A percentile compares a stretch with the other conserved stretches of the same genome.
These are phyloP conservation scores for Lasioglossum zephyrum DNA, from an alignment of 2,888 invertebrate species.

Conservation along the genomic window DNA sequence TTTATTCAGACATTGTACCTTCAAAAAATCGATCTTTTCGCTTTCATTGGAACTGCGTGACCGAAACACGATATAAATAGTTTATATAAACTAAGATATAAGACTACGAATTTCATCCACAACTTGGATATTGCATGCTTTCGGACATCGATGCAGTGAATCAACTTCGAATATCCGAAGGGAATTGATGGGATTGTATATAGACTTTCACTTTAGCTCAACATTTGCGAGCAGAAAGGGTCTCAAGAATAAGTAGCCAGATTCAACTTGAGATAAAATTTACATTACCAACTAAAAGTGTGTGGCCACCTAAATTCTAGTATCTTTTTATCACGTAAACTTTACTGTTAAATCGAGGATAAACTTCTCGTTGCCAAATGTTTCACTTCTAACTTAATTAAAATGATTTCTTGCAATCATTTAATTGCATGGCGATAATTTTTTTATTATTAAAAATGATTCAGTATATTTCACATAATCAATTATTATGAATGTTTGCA, in stretches of 20 bases:
- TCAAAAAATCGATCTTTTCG: neutral
- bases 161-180: constrained; percentile 8
- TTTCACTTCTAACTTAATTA: neutral
- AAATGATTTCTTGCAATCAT: too few species aligned
- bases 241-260: constrained; percentile 23
- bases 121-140: neutral
- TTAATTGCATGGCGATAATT: neutral
- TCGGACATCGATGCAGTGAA: constrained; percentile 1
- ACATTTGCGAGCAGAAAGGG: neutral
- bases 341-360: neutral
- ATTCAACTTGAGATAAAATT: neutral
- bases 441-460: neutral
- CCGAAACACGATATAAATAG: too few species aligned
- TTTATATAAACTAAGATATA: too few species aligned
- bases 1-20: neutral
- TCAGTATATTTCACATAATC: neutral
- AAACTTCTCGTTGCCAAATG: neutral
- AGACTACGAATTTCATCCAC: too few species aligned
- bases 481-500: neutral
- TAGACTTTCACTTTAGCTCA: constrained; percentile 23
- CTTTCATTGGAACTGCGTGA: too few species aligned
- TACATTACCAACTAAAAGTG: neutral
- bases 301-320: neutral
- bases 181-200: constrained; percentile 31
- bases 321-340: neutral